phyloP scores from a whole-genome alignment of 1,140 invertebrate species.

The Rhyacophila brunnea region DNA sequence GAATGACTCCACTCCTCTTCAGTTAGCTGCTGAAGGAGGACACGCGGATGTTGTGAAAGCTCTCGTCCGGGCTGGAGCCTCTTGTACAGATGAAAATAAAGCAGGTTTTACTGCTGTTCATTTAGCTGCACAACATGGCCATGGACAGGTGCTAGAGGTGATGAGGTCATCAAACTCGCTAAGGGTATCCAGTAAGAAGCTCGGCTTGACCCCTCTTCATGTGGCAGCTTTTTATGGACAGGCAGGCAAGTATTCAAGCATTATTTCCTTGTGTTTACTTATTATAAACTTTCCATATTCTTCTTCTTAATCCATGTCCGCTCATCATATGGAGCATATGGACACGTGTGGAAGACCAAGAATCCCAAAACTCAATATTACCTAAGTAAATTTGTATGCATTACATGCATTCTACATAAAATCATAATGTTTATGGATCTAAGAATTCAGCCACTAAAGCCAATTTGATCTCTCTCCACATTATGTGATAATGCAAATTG shows the following conservation, averaged over 20 bases:
- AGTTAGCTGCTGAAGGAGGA: slow-evolving; percentile 95
- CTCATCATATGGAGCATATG: no score
- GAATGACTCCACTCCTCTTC: slow-evolving; percentile 93
- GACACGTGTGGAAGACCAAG: no score
- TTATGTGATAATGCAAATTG: no score
- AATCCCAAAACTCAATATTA: no score
- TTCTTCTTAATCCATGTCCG: no score
- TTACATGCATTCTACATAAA: no score
- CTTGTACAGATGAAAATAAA: slow-evolving; percentile 94
- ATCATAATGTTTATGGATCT: no score
- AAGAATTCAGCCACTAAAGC: no score
- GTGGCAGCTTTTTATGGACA: slow-evolving; percentile 98
- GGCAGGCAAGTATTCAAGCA: slow-evolving; percentile 60
- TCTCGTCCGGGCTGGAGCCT: slow-evolving; percentile 90
- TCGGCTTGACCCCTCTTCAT: slow-evolving; percentile 94
- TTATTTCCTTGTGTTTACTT: no score
- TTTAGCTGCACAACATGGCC: slow-evolving; percentile 93
- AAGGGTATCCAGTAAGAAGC: slow-evolving; percentile 89
- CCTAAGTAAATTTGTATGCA: no score
- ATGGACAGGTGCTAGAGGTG: slow-evolving; percentile 89
- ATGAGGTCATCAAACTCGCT: slow-evolving; percentile 82
- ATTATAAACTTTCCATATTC: no score
- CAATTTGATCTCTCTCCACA: no score
- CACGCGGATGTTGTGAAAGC: slow-evolving; percentile 93
- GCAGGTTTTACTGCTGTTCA: slow-evolving; percentile 95